A percentile compares a stretch with the other conserved stretches of the same genome.
Evolutionary conservation across 2,797 vertebrate species (phyloP).

Genomic region (Macropodus opercularis): DNA sequence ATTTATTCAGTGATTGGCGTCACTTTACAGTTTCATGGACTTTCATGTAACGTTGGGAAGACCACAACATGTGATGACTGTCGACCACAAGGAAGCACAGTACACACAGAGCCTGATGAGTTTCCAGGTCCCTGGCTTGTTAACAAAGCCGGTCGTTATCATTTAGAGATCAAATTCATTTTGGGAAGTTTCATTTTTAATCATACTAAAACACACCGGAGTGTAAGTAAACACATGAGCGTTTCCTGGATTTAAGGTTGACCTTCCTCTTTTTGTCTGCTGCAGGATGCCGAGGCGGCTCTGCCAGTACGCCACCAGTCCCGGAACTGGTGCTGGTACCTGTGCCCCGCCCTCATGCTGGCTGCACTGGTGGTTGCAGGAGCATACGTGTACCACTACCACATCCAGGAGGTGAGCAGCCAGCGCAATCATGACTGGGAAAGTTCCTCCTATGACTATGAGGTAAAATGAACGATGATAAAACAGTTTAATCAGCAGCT

Average conservation of each 20-base stretch:
- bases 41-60: too few species aligned
- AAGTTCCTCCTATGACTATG: neutral
- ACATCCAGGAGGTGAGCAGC: conserved; percentile 85
- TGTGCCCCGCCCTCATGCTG: conserved; percentile 93
- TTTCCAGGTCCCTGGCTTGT: conserved; percentile 1
- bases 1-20: too few species aligned
- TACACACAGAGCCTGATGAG: conserved; percentile 2
- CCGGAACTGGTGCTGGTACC: conserved; percentile 95
- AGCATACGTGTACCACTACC: conserved; percentile 91
- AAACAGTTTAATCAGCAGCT: neutral
- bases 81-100: too few species aligned
- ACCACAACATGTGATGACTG: too few species aligned
- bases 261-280: conserved; percentile 4
- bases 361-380: conserved; percentile 93
- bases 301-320: conserved; percentile 84
- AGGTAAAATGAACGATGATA: conserved; percentile 21
- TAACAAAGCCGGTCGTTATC: too few species aligned
- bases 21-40: too few species aligned
- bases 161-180: too few species aligned
- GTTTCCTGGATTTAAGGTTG: neutral
- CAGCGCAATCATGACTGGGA: neutral
- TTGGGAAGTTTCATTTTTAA: too few species aligned
- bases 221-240: too few species aligned
- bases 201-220: too few species aligned
- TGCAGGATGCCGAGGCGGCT: conserved; percentile 87